Base-by-base conservation (phyloP, 2,888 invertebrate species). In the Sipha maydis region DNA sequence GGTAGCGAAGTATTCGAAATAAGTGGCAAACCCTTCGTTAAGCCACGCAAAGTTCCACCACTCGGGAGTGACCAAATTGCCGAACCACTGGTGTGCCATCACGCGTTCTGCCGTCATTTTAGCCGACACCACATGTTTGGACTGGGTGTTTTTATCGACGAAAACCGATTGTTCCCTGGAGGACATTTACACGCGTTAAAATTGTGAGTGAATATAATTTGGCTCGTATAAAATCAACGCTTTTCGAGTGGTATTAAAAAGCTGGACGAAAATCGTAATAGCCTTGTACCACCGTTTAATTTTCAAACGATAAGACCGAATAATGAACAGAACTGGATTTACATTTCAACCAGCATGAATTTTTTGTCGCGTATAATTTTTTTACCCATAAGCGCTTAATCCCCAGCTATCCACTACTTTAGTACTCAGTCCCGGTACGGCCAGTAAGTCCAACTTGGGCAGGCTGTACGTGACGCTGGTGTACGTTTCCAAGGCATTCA, bases 351-450 rank as follows among this genome's bases (percentile, higher is more conserved):
- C 2, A 34, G 4, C 4, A 34, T 3, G 4, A 4, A 34, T 34
- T 34, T 34, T 34, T 34, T 34, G 4, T 34, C 34, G 34, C 76
- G 76, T 3, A 3, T 25, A 1, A 19, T 19, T 19, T 75, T 19
- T 19, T 75, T 91, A 94, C 94, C 93, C 92, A 90, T 94, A 94
- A 0, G 94, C 94, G 71, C 95, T 93, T 38, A 95, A 91, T 0
- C 95, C 95, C 95, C 95, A 95, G 91, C 95, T 95, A 91, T 95
- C 95, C 94, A 96, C 96, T 89, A 96, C 95, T 28, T 94, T 95
- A 8, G 41, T 11, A 85, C 94, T 93, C 92, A 97, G 97, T 90
- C 96, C 95, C 0, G 96, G 96, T 83, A 97, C 93, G 0, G 95
- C 96, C 85, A 95, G 94, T 92, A 96, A 93, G 92, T 97, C 97